Percentiles rank a stretch among this genome's conserved stretches.
Evolutionary conservation across 2,888 invertebrate genomes (phyloP).

Genomic region (Rugalucina vietnamica): DNA sequence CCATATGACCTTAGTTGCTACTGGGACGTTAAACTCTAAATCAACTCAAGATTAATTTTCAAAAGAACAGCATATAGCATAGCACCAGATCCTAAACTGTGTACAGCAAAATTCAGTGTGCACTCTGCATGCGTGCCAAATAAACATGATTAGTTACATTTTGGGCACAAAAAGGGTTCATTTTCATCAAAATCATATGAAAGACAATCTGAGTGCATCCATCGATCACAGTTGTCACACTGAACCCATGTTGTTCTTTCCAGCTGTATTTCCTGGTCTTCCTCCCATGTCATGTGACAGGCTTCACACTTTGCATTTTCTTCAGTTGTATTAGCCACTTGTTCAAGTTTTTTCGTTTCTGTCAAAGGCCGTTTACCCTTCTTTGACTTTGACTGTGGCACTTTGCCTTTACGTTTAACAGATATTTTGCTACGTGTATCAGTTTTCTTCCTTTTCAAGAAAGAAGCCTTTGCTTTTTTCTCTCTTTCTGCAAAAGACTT

Average conservation of each 20-base stretch:
- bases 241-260: conserved; percentile 33
- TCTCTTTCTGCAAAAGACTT: too few relatives aligned
- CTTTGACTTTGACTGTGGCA: neutral
- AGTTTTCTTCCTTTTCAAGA: too few relatives aligned
- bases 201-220: conserved; percentile 30
- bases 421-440: neutral
- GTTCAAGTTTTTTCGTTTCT: neutral
- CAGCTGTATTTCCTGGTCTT: conserved; percentile 13
- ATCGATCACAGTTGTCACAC: conserved; percentile 23
- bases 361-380: neutral
- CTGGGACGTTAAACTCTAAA: too few relatives aligned
- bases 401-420: neutral
- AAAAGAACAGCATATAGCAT: too few relatives aligned
- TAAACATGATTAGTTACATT: too few relatives aligned
- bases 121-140: too few relatives aligned
- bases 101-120: too few relatives aligned
- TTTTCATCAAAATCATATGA: conserved; percentile 5
- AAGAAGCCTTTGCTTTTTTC: too few relatives aligned
- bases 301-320: conserved; percentile 26
- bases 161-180: conserved; percentile 36
- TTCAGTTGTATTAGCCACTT: neutral
- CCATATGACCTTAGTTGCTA: too few relatives aligned
- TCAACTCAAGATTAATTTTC: too few relatives aligned
- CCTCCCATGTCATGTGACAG: conserved; percentile 31
- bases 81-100: too few relatives aligned